Evolutionary conservation across 2,113 vertebrate species (phyloP), one percentile per base, ranked within the genome.

Genomic region (Piprites chloris): DNA sequence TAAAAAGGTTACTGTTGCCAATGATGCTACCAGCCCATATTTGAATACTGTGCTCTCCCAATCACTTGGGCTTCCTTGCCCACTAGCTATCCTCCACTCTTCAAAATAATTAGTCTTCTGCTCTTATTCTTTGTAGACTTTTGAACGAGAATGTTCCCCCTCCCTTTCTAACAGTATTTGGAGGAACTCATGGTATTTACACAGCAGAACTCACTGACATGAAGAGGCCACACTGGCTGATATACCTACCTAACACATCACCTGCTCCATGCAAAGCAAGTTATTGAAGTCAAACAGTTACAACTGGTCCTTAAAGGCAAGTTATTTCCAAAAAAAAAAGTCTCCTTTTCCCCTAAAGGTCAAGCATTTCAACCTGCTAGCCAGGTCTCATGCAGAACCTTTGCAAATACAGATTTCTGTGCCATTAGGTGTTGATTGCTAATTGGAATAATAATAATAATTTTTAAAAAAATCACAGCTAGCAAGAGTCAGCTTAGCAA

Each of bases 11-110:
- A n/a, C n/a, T 67, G n/a, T 47, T 74, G 50, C 20, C 42, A 41
- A 3, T 5, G 52, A 42, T 47, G n/a, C 26, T 46, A 41, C 32
- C 1, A 0, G 18, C 11, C 24, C 16, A 12, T 15, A 35, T 0
- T 2, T 30, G 46, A 69, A 85, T 47, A 18, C 6, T 8, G n/a
- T 27, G 6, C 14, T 82, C 39, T 49, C 35, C 30, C 62, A 73
- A 14, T 14, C 69, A 14, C 32, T 30, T 61, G 58, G 16, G 22
- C 21, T 75, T 91, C 62, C 27, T 71, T 89, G 56, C 13, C 53
- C 58, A 53, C 55, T 86, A 67, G 20, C 46, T 50, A 74, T 27
- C 19, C 33, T 75, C 71, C 1, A 2, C 46, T 52, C 35, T 89
- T 67, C n/a, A 59, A 26, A 87, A 17, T 27, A 71, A 75, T 35